Evolutionary conservation across 2,797 vertebrate species (phyloP), one percentile per base, ranked within the genome.

Genomic region (Karalla daura): DNA sequence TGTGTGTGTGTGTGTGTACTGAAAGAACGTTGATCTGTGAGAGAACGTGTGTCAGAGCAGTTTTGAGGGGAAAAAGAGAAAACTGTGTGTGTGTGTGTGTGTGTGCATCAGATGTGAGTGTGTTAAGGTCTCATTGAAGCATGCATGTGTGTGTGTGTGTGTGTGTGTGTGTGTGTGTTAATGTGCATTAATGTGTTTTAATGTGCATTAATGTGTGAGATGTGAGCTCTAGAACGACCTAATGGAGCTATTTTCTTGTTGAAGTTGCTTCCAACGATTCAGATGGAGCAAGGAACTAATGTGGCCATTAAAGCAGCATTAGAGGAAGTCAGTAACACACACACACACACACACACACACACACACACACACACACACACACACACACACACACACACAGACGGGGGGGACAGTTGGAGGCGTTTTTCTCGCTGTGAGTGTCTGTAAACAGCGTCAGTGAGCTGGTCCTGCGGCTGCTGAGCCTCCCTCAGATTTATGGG

Each of bases 241-340:
- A 87, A 87, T 83, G 81, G 78, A 56, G 46, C 80, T 65, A 56
- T 81, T 84, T 81, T 78, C 63, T 67, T 53, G 52, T 74, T 50
- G 5, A 63, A 72, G 70, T 39, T 20, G 41, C 64, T 73, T 78
- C 46, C 63, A 74, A 87, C 7, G 25, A 70, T 64, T 71, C 63
- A 56, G 50, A 51, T 1, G 5, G 24, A 69, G 64, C 10, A 20
- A 30, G 60, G 67, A 76, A 63, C 64, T 70, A 79, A 84, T 85
- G 75, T 51, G 66, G 55, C 78, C 55, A 78, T 85, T 80, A 85
- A 52, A 36, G 54, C 51, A 33, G 50, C 78, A 86, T 84, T 83
- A 88, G 46, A 53, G 49, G 14, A 63, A 74, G 51, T 60, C 49
- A 9, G 47, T 12, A 13, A 28, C 39, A 47, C 35, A n/a, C 21